These are phyloP conservation scores for Poecile montanus DNA, from an alignment of 2,797 vertebrate species.

Conservation along the genomic window DNA sequence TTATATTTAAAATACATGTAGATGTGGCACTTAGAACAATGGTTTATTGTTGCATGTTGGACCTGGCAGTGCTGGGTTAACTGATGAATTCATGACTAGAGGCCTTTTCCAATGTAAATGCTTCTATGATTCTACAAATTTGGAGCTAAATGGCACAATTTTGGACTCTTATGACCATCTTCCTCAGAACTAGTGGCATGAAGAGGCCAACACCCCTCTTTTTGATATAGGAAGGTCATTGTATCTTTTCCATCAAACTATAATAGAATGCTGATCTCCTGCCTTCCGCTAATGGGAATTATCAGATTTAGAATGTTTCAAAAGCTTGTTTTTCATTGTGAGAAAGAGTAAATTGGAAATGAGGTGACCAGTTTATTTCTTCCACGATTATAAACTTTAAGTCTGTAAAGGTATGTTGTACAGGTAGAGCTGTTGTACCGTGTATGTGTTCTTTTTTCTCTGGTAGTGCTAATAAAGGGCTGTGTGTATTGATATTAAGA, in stretches of 20 bases:
- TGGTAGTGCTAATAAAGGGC: not conserved
- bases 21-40: not conserved
- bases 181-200: not conserved
- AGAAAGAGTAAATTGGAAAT: not conserved
- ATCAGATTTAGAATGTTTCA: not conserved
- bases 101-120: not conserved
- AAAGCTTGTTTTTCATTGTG: not conserved
- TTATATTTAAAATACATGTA: not conserved
- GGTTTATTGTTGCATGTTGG: not conserved
- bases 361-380: not conserved
- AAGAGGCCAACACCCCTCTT: not conserved
- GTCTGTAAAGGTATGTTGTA: not conserved
- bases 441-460: not conserved
- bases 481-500: not conserved
- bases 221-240: not conserved
- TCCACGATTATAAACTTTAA: not conserved
- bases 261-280: not conserved
- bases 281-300: not conserved
- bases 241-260: not conserved
- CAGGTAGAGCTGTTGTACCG: not conserved
- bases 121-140: not conserved
- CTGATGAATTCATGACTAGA: not conserved
- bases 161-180: not conserved
- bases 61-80: not conserved
- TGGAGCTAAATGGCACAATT: not conserved